A percentile compares a stretch with the other conserved stretches of the same genome.
These are phyloP conservation scores for Sericinus montela DNA, from an alignment of 2,888 invertebrate genomes.

Conservation along the genomic window DNA sequence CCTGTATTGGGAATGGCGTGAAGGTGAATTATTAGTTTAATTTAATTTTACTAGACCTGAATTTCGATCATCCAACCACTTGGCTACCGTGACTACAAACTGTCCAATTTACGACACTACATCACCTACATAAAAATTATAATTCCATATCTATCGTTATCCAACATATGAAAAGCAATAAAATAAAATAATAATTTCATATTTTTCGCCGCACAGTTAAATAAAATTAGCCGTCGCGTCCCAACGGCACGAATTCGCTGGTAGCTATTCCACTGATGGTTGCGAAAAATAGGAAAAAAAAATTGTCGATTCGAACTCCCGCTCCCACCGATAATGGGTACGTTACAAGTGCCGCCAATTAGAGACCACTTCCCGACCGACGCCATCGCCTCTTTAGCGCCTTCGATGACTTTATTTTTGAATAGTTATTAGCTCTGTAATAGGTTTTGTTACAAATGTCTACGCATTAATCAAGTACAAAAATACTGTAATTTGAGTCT, in stretches of 20 bases:
- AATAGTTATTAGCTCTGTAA: slow-evolving; percentile 7
- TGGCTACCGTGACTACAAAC: no score
- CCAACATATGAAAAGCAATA: neutral
- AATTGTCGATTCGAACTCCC: slow-evolving; percentile 12
- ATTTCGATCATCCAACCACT: no score
- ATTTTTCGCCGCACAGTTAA: neutral
- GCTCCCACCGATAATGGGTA: slow-evolving; percentile 29
- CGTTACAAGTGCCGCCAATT: slow-evolving; percentile 35
- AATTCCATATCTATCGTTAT: neutral
- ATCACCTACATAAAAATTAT: no score
- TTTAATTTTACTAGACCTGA: no score
- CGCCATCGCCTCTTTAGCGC: slow-evolving; percentile 7
- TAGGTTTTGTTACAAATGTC: slow-evolving; percentile 2
- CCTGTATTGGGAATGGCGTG: no score
- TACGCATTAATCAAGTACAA: no score
- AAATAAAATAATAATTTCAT: neutral
- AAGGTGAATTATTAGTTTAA: no score
- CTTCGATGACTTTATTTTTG: slow-evolving; percentile 3
- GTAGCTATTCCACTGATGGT: slow-evolving; percentile 21
- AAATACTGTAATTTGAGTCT: no score
- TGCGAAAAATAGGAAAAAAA: slow-evolving; percentile 16
- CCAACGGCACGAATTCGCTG: slow-evolving; percentile 17
- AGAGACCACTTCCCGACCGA: slow-evolving; percentile 26
- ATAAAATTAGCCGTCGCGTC: slow-evolving; percentile 8
- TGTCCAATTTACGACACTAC: no score